A percentile compares a stretch with the other conserved stretches of the same genome.
phyloP scores from a whole-genome alignment of 2,113 vertebrate genomes.

The Epinephelus lanceolatus region DNA sequence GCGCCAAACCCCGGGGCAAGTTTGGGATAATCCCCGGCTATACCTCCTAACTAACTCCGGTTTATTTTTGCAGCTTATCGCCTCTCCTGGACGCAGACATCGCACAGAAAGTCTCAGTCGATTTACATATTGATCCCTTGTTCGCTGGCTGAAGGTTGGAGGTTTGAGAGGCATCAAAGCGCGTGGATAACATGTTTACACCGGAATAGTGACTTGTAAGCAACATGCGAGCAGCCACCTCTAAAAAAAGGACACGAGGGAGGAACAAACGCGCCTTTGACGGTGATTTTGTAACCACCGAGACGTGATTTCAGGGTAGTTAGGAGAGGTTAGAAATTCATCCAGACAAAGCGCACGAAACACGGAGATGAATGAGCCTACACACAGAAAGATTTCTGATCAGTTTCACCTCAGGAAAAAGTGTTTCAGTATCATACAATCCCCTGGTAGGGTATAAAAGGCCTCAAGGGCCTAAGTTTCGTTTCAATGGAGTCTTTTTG shows the following conservation, averaged over 20 bases:
- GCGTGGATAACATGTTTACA: constrained; percentile 68
- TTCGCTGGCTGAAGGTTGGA: constrained; percentile 57
- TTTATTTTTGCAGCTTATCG: constrained; percentile 71
- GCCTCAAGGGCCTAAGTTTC: too few relatives aligned
- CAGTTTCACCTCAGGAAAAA: constrained; percentile 5
- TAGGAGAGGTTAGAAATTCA: background rate
- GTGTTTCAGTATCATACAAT: background rate
- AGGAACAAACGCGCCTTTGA: constrained; percentile 57
- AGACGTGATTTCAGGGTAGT: constrained; percentile 56
- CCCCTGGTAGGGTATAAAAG: background rate
- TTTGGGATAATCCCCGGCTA: constrained; percentile 77
- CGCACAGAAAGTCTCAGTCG: constrained; percentile 42
- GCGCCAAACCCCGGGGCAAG: constrained; percentile 75
- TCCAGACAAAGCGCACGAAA: constrained; percentile 38
- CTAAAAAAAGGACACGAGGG: constrained; percentile 3
- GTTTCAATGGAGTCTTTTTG: too few relatives aligned
- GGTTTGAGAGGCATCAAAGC: constrained; percentile 36
- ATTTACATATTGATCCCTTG: constrained; percentile 78
- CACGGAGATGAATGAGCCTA: constrained; percentile 21
- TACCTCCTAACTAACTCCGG: constrained; percentile 61
- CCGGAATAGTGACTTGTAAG: constrained; percentile 33
- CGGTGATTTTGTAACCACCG: constrained; percentile 40
- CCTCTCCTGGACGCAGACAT: constrained; percentile 62
- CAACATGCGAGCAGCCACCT: constrained; percentile 10
- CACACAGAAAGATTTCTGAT: background rate